A percentile compares a stretch with the other conserved stretches of the same genome.
phyloP scores from a whole-genome alignment of 1,140 invertebrate genomes.

The Lordiphosa stackelbergi region DNA sequence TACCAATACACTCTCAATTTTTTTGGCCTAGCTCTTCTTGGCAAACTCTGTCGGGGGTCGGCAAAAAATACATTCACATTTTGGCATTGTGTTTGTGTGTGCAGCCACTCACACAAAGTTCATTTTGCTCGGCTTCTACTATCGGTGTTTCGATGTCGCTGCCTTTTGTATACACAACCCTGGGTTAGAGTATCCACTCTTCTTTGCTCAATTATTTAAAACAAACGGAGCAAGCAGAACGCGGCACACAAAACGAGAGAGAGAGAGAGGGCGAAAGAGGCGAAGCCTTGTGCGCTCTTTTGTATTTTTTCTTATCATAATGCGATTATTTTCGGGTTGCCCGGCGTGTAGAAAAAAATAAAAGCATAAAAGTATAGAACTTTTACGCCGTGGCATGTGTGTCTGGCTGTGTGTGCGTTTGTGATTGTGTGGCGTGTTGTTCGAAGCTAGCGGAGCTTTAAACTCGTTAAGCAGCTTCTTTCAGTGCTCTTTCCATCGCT shows the following conservation, averaged over 20 bases:
- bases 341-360: conserved; percentile 41
- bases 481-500: neutral
- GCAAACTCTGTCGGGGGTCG: too few relatives aligned
- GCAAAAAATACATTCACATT: too few relatives aligned
- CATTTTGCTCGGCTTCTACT: too few relatives aligned
- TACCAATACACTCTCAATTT: too few relatives aligned
- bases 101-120: too few relatives aligned
- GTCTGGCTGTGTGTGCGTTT: conserved; percentile 16
- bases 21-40: too few relatives aligned
- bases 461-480: conserved; percentile 66
- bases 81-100: too few relatives aligned
- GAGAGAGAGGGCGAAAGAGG: conserved; percentile 5
- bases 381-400: conserved; percentile 50
- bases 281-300: conserved; percentile 14
- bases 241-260: conserved; percentile 7
- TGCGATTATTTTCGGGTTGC: conserved; percentile 60
- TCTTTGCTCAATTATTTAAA: neutral
- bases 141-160: too few relatives aligned
- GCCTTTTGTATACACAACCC: too few relatives aligned
- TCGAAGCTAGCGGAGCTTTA: conserved; percentile 63
- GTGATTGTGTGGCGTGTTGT: conserved; percentile 14
- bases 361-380: conserved; percentile 56
- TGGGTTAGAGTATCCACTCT: too few relatives aligned
- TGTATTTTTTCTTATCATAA: conserved; percentile 63
- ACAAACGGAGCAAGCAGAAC: conserved; percentile 5